A percentile compares a stretch with the other conserved stretches of the same genome.
phyloP scores from a whole-genome alignment of 2,113 vertebrate genomes.

The Echinops telfairi region DNA sequence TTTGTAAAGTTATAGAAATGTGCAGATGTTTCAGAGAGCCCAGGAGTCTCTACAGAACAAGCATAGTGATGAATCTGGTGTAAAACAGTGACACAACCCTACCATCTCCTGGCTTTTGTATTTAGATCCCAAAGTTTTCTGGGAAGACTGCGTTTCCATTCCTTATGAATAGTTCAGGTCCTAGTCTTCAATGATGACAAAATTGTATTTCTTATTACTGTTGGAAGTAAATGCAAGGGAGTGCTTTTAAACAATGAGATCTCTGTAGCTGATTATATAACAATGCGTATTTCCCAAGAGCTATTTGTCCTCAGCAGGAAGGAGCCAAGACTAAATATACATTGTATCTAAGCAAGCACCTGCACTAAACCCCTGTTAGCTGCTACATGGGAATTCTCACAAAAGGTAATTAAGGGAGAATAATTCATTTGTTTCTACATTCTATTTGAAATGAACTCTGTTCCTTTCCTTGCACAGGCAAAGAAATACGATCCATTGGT shows the following conservation, averaged over 20 bases:
- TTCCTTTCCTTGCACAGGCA: slow-evolving; percentile 23
- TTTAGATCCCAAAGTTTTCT: slow-evolving; percentile 74
- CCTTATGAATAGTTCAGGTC: slow-evolving; percentile 69
- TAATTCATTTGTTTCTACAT: slow-evolving; percentile 35
- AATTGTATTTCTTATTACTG: slow-evolving; percentile 78
- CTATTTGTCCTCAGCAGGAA: slow-evolving; percentile 61
- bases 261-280: slow-evolving; percentile 80
- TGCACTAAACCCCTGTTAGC: background rate
- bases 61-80: slow-evolving; percentile 38
- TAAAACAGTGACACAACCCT: slow-evolving; percentile 38
- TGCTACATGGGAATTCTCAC: slow-evolving; percentile 32
- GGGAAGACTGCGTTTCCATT: slow-evolving; percentile 57
- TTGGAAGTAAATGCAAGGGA: slow-evolving; percentile 77
- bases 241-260: slow-evolving; percentile 83
- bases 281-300: slow-evolving; percentile 81
- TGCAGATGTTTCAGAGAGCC: slow-evolving; percentile 30
- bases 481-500: slow-evolving; percentile 31
- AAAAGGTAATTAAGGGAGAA: slow-evolving; percentile 14
- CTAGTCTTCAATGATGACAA: slow-evolving; percentile 75
- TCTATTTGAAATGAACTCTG: background rate
- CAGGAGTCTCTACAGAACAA: slow-evolving; percentile 31
- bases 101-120: background rate
- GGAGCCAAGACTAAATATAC: slow-evolving; percentile 65
- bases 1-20: slow-evolving; percentile 58
- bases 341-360: slow-evolving; percentile 61